phyloP scores from a whole-genome alignment of 2,113 vertebrate species.

The Orientallactaga bullata region DNA sequence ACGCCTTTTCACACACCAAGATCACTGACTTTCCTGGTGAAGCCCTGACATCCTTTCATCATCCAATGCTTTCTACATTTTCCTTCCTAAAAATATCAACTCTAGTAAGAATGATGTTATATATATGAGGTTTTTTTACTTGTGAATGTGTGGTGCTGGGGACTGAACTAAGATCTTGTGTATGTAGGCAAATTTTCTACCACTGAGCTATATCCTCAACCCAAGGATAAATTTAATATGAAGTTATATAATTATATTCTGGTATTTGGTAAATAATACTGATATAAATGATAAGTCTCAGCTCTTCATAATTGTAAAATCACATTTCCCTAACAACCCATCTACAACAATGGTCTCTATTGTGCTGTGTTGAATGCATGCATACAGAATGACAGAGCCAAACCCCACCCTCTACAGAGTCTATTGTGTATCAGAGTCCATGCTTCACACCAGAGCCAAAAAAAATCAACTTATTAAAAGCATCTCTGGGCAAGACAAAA shows the following conservation, averaged over 20 bases:
- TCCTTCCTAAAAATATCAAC: not conserved
- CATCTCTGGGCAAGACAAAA: not conserved
- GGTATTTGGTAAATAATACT: not conserved
- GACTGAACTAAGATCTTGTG: too few species aligned
- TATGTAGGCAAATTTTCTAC: too few species aligned
- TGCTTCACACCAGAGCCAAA: not conserved
- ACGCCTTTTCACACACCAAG: not conserved
- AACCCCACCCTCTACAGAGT: not conserved
- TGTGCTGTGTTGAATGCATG: not conserved
- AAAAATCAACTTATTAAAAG: slow-evolving; percentile 24
- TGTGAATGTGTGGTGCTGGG: not conserved
- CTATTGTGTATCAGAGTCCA: not conserved
- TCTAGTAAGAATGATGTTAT: not conserved
- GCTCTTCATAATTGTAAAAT: not conserved
- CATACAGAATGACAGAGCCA: not conserved
- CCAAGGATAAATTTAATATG: too few species aligned
- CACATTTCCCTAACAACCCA: not conserved
- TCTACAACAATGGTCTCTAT: not conserved
- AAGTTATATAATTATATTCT: too few species aligned
- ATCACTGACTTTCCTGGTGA: not conserved
- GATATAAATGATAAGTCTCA: slow-evolving; percentile 7
- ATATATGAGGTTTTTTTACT: not conserved
- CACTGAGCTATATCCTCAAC: too few species aligned
- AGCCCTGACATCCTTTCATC: not conserved
- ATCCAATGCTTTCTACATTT: not conserved